Evolutionary conservation across 1,140 invertebrate species (phyloP).

Genomic region (Caenorhabditis tropicalis): DNA sequence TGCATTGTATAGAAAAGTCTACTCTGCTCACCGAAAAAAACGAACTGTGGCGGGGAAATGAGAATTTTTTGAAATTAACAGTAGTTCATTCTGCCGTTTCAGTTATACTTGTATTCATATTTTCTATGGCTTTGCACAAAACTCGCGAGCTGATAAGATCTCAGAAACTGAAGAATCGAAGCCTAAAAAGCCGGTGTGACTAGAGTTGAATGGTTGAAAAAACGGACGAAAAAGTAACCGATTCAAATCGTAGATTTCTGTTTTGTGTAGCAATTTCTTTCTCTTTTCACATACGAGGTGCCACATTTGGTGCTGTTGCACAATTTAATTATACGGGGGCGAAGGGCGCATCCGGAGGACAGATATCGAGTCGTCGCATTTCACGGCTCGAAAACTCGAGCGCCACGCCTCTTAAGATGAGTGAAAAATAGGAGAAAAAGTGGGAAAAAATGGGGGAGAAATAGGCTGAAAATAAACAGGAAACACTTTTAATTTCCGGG

Average conservation of each 20-base stretch:
- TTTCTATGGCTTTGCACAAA: too few relatives aligned
- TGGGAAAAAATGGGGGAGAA: background rate
- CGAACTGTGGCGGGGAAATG: too few relatives aligned
- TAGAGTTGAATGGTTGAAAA: background rate
- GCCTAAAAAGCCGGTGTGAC: too few relatives aligned
- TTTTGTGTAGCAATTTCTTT: slow-evolving; percentile 36
- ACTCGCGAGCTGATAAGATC: too few relatives aligned
- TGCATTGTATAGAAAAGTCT: too few relatives aligned
- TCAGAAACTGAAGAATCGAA: background rate
- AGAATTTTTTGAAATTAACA: too few relatives aligned
- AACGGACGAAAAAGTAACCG: background rate
- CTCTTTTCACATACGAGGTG: slow-evolving; percentile 37
- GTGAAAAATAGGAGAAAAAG: background rate
- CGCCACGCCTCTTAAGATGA: background rate
- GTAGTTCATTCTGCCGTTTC: too few relatives aligned
- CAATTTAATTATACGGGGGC: slow-evolving; percentile 44
- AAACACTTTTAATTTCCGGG: background rate
- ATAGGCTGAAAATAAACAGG: background rate
- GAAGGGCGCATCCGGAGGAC: slow-evolving; percentile 39
- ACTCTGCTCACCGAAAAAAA: too few relatives aligned
- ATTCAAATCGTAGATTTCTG: slow-evolving; percentile 30
- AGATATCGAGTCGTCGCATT: slow-evolving; percentile 23
- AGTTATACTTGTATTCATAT: too few relatives aligned
- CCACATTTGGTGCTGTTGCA: slow-evolving; percentile 40
- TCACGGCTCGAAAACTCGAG: slow-evolving; percentile 27